These are phyloP conservation scores for Prietella phreatophila DNA, from an alignment of 2,113 vertebrate species.

Conservation along the genomic window DNA sequence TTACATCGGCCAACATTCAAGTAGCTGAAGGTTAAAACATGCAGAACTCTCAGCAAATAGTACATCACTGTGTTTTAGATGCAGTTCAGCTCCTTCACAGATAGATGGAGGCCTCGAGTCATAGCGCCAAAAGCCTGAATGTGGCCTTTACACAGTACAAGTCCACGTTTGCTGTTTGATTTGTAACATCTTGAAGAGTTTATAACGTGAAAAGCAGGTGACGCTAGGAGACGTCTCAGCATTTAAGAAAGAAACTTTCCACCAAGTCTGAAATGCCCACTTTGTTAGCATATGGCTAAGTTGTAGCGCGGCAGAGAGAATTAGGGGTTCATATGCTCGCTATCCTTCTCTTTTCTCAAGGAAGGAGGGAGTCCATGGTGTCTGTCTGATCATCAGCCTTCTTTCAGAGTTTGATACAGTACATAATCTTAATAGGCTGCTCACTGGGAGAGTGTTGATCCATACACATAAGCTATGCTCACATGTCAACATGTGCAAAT, in stretches of 20 bases:
- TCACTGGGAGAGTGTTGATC: not conserved
- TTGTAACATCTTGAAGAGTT: not conserved
- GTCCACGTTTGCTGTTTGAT: not conserved
- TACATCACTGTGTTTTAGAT: constrained; percentile 43
- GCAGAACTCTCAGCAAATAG: constrained; percentile 53
- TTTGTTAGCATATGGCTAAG: constrained; percentile 27
- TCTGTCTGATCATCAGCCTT: not conserved
- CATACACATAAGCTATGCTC: constrained; percentile 16
- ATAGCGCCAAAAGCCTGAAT: not conserved
- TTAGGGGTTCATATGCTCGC: not conserved
- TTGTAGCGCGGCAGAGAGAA: not conserved
- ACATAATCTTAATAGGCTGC: not conserved
- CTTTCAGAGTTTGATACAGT: not conserved
- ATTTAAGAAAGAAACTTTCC: not conserved
- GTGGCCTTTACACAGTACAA: not conserved
- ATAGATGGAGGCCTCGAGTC: constrained; percentile 41
- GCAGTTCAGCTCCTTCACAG: constrained; percentile 50
- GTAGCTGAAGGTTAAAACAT: constrained; percentile 60
- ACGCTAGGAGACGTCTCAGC: not conserved
- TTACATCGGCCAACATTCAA: constrained; percentile 49
- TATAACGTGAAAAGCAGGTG: not conserved
- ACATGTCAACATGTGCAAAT: constrained; percentile 22
- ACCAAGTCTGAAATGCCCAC: not conserved
- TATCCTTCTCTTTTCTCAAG: constrained; percentile 1
- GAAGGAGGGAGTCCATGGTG: not conserved